Evolutionary conservation across 1,140 invertebrate genomes (phyloP).

Genomic region (Agraylea sexmaculata): DNA sequence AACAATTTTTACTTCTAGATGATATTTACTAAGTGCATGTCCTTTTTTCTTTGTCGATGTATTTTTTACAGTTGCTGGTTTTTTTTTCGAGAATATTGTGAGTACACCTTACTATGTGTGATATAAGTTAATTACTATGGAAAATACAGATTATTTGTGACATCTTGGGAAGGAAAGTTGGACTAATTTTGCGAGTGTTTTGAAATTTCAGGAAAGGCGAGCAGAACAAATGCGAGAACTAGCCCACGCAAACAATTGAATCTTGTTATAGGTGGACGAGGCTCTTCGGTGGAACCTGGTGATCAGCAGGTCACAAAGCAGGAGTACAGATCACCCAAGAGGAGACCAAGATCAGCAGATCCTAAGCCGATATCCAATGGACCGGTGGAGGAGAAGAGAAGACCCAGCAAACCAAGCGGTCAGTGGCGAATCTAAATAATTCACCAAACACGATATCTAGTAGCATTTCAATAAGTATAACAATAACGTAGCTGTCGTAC

Average conservation of each 20-base stretch:
- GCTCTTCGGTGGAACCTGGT: constrained; percentile 48
- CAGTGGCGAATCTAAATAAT: constrained; percentile 14
- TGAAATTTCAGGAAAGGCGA: constrained; percentile 12
- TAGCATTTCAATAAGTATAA: too few species aligned
- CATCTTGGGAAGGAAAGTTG: too few species aligned
- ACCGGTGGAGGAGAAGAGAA: constrained; percentile 25
- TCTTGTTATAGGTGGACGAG: constrained; percentile 22
- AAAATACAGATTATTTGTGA: neutral
- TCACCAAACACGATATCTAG: too few species aligned
- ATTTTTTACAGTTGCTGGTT: neutral
- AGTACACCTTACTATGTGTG: neutral
- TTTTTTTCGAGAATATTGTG: neutral
- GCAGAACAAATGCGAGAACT: constrained; percentile 16
- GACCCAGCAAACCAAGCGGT: constrained; percentile 36
- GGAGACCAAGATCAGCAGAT: constrained; percentile 53
- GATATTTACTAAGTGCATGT: neutral
- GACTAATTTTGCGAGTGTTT: neutral
- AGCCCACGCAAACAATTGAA: constrained; percentile 22
- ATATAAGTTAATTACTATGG: too few species aligned
- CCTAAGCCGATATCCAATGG: constrained; percentile 28
- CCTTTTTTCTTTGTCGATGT: neutral
- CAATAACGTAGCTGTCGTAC: too few species aligned
- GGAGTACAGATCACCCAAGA: constrained; percentile 60
- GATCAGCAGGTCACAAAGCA: constrained; percentile 26
- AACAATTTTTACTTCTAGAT: neutral